Evolutionary conservation across 2,888 invertebrate species (phyloP).

Genomic region (Tachystola acroxantha): DNA sequence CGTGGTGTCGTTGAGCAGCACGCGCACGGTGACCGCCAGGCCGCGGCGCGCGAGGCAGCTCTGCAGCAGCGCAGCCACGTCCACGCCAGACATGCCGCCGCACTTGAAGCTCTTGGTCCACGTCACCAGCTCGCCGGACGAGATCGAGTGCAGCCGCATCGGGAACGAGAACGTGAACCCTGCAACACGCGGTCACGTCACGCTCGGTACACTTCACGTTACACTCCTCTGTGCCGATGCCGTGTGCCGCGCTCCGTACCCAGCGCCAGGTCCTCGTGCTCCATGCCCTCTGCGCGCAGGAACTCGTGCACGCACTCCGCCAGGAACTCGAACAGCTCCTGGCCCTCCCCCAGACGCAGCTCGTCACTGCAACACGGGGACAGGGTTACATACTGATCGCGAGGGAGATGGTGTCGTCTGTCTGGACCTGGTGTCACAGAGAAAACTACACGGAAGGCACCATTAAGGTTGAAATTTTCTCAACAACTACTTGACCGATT

Average conservation of each 20-base stretch:
- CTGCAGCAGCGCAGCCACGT: conserved; percentile 84
- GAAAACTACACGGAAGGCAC: no score
- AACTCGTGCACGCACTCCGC: conserved; percentile 87
- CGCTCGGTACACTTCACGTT: not conserved
- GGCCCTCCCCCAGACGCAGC: conserved; percentile 80
- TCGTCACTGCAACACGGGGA: conserved; percentile 57
- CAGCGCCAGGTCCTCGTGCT: conserved; percentile 78
- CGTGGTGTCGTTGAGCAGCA: conserved; percentile 88
- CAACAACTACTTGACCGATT: no score
- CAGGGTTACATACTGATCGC: no score
- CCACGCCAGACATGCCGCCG: conserved; percentile 81
- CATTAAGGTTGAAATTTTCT: no score
- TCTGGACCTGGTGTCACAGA: no score
- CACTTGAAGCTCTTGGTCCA: conserved; percentile 93
- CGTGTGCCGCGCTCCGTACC: no score
- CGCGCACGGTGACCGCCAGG: conserved; percentile 82
- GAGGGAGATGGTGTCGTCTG: no score
- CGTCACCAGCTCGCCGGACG: conserved; percentile 85
- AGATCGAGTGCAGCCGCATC: conserved; percentile 85
- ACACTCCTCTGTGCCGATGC: no score
- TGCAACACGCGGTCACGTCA: conserved; percentile 29
- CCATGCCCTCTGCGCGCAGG: conserved; percentile 78
- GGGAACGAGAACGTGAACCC: conserved; percentile 93
- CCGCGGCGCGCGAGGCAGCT: conserved; percentile 78
- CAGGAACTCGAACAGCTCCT: conserved; percentile 84